Evolutionary conservation across 2,888 invertebrate genomes (phyloP), one percentile per base, ranked within the genome.

Genomic region (Petrophora chlorosata): DNA sequence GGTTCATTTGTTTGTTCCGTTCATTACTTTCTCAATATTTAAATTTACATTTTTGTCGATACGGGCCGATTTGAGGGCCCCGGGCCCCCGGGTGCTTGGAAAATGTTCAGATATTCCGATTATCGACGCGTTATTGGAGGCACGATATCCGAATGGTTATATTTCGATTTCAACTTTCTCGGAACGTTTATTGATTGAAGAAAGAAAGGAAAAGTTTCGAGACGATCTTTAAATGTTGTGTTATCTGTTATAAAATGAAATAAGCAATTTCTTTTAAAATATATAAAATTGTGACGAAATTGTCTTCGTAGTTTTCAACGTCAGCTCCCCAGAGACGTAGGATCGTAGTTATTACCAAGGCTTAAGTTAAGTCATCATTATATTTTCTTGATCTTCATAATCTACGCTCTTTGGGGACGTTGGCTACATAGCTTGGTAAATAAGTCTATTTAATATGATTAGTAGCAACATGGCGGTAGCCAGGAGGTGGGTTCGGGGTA

Each of bases 51-150:
- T 66, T 66, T 65, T 63, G 64, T 0, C 61, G 65, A 65, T 50
- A 53, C 55, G 55, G 53, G 46, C 41, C 15, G 22, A 13, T 22
- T 32, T 5, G 22, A 29, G 25, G 30, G 30, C 51, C 38, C 30
- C 32, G 15, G 47, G 54, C 48, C 26, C 22, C 14, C 16, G 28
- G n/a, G n/a, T n/a, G n/a, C n/a, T n/a, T n/a, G n/a, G n/a, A n/a
- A n/a, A n/a, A n/a, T n/a, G n/a, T n/a, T n/a, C n/a, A n/a, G n/a
- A 80, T 82, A 80, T 79, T 69, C 69, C 78, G 76, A 84, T 84
- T 79, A 82, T 80, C 74, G 76, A 63, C 66, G 69, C 65, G 70
- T 76, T 78, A 77, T 79, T 76, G 71, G 76, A 12, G 12, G 7
- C 10, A 15, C 10, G 38, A 26, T 76, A 78, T 77, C 75, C 72